These are phyloP conservation scores for Danaus melanippus DNA, from an alignment of 1,140 invertebrate species.

Conservation along the genomic window DNA sequence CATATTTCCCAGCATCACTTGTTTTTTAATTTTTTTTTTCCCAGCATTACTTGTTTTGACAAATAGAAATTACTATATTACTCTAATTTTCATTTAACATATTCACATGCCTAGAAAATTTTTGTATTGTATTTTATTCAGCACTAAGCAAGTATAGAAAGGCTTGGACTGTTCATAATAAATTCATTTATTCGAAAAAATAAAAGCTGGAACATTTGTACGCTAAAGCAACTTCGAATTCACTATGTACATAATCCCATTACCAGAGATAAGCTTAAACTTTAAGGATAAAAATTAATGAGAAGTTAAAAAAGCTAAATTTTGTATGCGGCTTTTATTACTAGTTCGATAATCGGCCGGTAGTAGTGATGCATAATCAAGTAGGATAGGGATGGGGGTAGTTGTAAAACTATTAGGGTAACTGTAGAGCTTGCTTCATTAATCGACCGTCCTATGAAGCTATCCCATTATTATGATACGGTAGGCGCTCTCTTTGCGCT, in stretches of 20 bases:
- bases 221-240: too few species aligned
- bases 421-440: conserved; percentile 63
- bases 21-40: too few species aligned
- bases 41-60: too few species aligned
- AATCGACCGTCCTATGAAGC: conserved; percentile 67
- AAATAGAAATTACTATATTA: too few species aligned
- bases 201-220: too few species aligned
- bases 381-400: conserved; percentile 44
- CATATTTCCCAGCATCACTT: too few species aligned
- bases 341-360: conserved; percentile 66
- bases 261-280: conserved; percentile 26
- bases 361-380: conserved; percentile 68
- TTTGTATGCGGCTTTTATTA: conserved; percentile 59
- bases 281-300: conserved; percentile 34
- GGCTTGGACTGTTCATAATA: conserved; percentile 3
- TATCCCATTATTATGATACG: conserved; percentile 57
- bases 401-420: conserved; percentile 69
- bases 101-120: too few species aligned
- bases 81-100: too few species aligned
- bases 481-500: conserved; percentile 24
- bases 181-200: conserved; percentile 10
- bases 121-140: too few species aligned
- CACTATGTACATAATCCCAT: conserved; percentile 16
- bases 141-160: too few species aligned
- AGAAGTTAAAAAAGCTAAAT: conserved; percentile 45